Conservation (phyloP, 1,140 invertebrate genomes). For the Metopolophium dirhodum region DNA sequence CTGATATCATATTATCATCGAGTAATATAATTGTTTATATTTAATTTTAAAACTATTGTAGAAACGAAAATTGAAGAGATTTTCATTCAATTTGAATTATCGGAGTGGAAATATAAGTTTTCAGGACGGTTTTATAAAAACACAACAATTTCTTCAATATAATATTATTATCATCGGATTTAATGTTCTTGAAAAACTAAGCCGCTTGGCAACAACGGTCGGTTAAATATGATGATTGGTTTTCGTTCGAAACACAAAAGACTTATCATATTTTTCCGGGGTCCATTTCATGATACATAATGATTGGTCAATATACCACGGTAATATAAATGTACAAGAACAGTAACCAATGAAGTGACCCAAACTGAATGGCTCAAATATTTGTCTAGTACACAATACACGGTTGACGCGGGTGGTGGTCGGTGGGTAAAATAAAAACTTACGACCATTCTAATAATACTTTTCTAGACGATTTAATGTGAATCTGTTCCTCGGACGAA, state of each 20-base stretch:
- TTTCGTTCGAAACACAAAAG: not conserved
- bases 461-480: slow-evolving; percentile 53
- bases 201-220: slow-evolving; percentile 21
- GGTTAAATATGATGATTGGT: slow-evolving; percentile 50
- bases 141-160: not conserved
- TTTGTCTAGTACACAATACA: not conserved
- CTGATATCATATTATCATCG: not conserved
- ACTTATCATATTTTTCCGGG: slow-evolving; percentile 21
- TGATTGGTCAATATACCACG: not conserved
- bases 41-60: not conserved
- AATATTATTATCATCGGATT: slow-evolving; percentile 16
- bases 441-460: slow-evolving; percentile 35
- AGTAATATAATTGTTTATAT: not conserved
- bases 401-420: not conserved
- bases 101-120: not conserved
- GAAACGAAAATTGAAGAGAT: not conserved
- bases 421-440: slow-evolving; percentile 40
- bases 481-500: slow-evolving; percentile 14
- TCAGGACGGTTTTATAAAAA: not conserved
- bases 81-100: not conserved
- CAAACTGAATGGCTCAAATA: slow-evolving; percentile 33
- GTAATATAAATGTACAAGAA: not conserved
- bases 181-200: slow-evolving; percentile 1
- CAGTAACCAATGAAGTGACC: slow-evolving; percentile 33
- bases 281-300: not conserved